phyloP scores from a whole-genome alignment of 2,113 vertebrate species.

The Neotoma lepida region DNA sequence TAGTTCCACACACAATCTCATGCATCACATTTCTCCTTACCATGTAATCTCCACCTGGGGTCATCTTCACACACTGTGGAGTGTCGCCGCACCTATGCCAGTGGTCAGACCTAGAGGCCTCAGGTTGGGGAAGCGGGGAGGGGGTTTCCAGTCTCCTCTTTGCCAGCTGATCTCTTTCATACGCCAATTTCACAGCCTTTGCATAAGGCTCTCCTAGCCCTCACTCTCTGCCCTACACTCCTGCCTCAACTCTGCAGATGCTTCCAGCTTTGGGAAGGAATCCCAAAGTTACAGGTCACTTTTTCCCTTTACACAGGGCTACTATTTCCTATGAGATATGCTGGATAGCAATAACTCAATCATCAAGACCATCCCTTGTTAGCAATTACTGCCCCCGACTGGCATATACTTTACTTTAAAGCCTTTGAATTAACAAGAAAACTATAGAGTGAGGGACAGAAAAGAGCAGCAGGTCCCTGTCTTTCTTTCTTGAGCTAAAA shows the following conservation, averaged over 20 bases:
- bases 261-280: slow-evolving; percentile 41
- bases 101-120: background rate
- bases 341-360: slow-evolving; percentile 76
- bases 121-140: accelerated
- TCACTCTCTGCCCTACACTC: background rate
- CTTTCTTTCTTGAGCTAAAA: background rate
- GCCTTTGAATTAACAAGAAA: slow-evolving; percentile 43
- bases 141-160: background rate
- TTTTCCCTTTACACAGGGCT: slow-evolving; percentile 60
- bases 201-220: background rate
- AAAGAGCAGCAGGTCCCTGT: background rate
- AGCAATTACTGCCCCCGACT: slow-evolving; percentile 70
- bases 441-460: background rate
- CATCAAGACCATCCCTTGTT: slow-evolving; percentile 72
- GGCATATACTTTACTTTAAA: slow-evolving; percentile 64
- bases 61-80: background rate
- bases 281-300: slow-evolving; percentile 63
- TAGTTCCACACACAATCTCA: background rate
- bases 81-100: background rate
- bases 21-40: no score
- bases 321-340: slow-evolving; percentile 73
- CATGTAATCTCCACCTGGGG: background rate
- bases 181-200: background rate
- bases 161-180: background rate
- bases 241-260: slow-evolving; percentile 12